Conservation (phyloP, 2,113 vertebrate genomes). For the Salminus brasiliensis region DNA sequence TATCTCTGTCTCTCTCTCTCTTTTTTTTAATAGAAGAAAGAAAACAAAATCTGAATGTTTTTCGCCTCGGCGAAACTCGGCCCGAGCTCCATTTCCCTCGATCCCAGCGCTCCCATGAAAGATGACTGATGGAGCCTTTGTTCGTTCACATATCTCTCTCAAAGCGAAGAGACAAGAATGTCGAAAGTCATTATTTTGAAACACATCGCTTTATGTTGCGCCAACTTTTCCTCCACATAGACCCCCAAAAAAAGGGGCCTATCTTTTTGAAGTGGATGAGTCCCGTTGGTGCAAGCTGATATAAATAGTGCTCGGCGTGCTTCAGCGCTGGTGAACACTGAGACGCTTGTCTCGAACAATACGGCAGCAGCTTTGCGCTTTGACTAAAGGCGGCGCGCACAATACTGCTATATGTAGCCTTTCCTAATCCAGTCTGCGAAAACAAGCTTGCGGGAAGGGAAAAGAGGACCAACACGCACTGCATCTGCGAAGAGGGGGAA, state of each 20-base stretch:
- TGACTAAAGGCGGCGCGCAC: slow-evolving; percentile 8
- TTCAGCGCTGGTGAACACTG: background rate
- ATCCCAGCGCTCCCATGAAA: slow-evolving; percentile 43
- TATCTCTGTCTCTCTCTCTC: slow-evolving; percentile 54
- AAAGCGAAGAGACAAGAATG: slow-evolving; percentile 55
- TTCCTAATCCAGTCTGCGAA: slow-evolving; percentile 9
- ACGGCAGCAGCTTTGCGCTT: slow-evolving; percentile 34
- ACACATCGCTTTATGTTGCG: slow-evolving; percentile 59
- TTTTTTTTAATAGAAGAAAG: slow-evolving; percentile 51
- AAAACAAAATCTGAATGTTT: slow-evolving; percentile 2
- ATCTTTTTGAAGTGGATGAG: slow-evolving; percentile 56
- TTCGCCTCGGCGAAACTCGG: slow-evolving; percentile 7
- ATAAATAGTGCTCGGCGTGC: slow-evolving; percentile 37
- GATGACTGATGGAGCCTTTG: slow-evolving; percentile 43
- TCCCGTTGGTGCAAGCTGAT: slow-evolving; percentile 47
- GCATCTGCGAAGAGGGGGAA: slow-evolving; percentile 24
- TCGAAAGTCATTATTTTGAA: slow-evolving; percentile 62
- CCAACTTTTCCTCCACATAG: slow-evolving; percentile 62
- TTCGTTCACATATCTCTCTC: slow-evolving; percentile 56
- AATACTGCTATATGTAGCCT: slow-evolving; percentile 7
- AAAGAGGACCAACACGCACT: slow-evolving; percentile 1
- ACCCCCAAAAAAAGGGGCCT: slow-evolving; percentile 52
- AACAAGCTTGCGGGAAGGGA: slow-evolving; percentile 20
- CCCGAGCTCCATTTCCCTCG: slow-evolving; percentile 12
- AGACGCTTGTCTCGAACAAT: slow-evolving; percentile 29